Base-by-base conservation (phyloP, 2,113 vertebrate genomes). In the Catagonus wagneri region DNA sequence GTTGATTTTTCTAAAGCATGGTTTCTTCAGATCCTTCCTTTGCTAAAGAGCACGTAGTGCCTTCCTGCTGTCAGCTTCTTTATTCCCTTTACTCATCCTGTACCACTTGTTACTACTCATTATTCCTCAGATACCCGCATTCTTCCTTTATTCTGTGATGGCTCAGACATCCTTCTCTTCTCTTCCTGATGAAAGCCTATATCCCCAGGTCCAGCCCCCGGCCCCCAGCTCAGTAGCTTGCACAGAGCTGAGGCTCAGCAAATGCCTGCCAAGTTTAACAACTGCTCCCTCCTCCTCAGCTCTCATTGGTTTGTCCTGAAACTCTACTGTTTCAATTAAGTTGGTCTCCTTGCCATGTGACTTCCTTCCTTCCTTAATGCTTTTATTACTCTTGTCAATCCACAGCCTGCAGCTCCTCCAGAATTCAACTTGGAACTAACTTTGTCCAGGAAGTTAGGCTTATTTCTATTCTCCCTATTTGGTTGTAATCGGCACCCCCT, bases 281-380 rank as follows among this genome's bases (percentile, higher is more conserved):
- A 80, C 29, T 80, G 63, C 17, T 86, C 60, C 25, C 27, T 66
- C 39, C 29, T 94, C 65, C 79, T 66, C 25, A 71, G 87, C 27
- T 96, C 83, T 97, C 44, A 79, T 78, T 86, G 81, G 72, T 78
- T 96, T 91, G 96, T 95, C 85, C 81, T 91, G 74, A 89, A 88
- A 78, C 75, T 94, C 81, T 85, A 94, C 78, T 58, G 94, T 61
- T 96, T 97, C 56, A 74, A 71, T 71, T 93, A 83, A 94, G 34
- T 84, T 95, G 54, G 88, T 90, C 89, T 97, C 72, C 29, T 71
- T 89, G 92, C 88, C 89, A 93, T 54, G 54, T 91, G 91, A 96
- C 85, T 97, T 97, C 97, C 97, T 96, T 97, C 94, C 95, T 97
- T 97, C 93, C 96, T 90, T 81, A 60, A 72, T 58, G 63, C 89